Conservation (phyloP, 2,797 vertebrate species). For the Intellagama lesueurii region DNA sequence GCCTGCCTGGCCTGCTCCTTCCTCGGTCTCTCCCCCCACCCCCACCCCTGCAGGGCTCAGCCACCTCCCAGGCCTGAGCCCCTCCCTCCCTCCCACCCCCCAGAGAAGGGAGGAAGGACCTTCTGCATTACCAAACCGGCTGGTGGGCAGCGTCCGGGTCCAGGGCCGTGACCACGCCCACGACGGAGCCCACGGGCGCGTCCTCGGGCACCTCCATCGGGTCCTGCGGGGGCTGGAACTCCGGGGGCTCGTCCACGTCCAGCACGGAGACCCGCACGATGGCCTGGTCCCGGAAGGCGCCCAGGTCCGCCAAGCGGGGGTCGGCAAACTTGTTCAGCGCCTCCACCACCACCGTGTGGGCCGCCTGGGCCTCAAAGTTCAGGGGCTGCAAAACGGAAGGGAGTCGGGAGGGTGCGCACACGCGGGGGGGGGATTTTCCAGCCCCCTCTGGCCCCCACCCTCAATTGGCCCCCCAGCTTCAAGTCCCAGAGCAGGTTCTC, state of each 20-base stretch:
- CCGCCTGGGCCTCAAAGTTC: constrained; percentile 91
- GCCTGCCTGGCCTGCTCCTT: background rate
- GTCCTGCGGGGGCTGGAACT: constrained; percentile 86
- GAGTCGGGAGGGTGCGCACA: background rate
- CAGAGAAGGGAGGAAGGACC: fast-evolving
- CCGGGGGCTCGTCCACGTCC: constrained; percentile 91
- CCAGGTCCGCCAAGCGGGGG: constrained; percentile 89
- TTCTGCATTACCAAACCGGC: constrained; percentile 87
- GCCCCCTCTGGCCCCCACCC: too few species aligned
- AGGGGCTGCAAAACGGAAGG: constrained; percentile 79
- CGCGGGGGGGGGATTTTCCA: background rate
- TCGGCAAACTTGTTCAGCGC: constrained; percentile 96
- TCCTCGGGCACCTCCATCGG: constrained; percentile 96
- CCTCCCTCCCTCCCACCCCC: background rate
- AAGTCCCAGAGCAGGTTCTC: background rate
- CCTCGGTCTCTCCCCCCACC: constrained; percentile 1
- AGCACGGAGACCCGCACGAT: constrained; percentile 91
- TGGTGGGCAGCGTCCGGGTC: constrained; percentile 92
- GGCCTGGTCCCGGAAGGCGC: constrained; percentile 93
- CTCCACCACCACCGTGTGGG: constrained; percentile 94
- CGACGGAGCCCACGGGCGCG: constrained; percentile 88
- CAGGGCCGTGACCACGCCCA: constrained; percentile 89
- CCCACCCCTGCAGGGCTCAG: fast-evolving
- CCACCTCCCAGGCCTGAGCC: background rate
- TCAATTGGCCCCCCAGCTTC: too few species aligned